Conservation (phyloP, 2,113 vertebrate genomes). For the Trichechus manatus region DNA sequence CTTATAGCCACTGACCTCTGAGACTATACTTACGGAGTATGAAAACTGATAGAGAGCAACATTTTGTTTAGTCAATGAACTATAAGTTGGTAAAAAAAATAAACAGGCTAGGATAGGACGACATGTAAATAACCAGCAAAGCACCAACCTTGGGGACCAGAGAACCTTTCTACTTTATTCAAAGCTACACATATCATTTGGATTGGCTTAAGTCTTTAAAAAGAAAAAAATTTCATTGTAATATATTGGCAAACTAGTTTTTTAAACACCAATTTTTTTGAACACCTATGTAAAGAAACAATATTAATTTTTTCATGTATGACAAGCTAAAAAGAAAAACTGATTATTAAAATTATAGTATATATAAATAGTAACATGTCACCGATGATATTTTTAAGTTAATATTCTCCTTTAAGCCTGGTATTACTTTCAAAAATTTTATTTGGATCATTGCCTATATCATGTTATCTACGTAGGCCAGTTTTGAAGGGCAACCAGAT, state of each 20-base stretch:
- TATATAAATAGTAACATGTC: background rate
- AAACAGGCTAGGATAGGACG: background rate
- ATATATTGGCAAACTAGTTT: background rate
- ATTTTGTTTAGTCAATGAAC: slow-evolving; percentile 55
- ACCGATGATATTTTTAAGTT: slow-evolving; percentile 27
- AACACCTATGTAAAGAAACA: background rate
- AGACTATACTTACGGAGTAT: background rate
- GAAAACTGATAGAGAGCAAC: slow-evolving; percentile 5
- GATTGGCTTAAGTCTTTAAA: background rate
- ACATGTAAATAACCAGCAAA: slow-evolving; percentile 73
- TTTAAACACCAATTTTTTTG: background rate
- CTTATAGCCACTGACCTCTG: background rate
- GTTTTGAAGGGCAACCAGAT: slow-evolving; percentile 73
- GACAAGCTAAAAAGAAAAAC: slow-evolving; percentile 4
- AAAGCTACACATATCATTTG: slow-evolving; percentile 58
- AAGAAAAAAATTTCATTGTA: background rate
- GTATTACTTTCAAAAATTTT: slow-evolving; percentile 38
- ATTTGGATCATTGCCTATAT: slow-evolving; percentile 57
- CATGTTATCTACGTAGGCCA: slow-evolving; percentile 77
- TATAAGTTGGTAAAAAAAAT: slow-evolving; percentile 32
- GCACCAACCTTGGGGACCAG: background rate
- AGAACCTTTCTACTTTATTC: slow-evolving; percentile 70
- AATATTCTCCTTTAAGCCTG: slow-evolving; percentile 30
- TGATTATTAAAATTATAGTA: background rate
- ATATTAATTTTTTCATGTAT: background rate